Conservation (phyloP, 2,113 vertebrate genomes). For the Nibea coibor region DNA sequence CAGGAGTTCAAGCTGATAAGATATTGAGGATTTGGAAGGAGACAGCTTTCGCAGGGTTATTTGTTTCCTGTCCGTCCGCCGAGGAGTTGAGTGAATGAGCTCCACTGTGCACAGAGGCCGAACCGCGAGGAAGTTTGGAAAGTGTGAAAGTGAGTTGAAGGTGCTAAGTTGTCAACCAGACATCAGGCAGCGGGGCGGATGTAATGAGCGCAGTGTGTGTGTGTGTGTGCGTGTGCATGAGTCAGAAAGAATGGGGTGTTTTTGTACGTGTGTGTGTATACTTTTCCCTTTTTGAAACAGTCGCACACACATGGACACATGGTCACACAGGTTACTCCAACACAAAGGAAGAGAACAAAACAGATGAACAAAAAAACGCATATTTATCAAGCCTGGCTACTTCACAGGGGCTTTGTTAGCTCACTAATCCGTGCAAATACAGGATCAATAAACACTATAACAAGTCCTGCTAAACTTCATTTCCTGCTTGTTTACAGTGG, state of each 20-base stretch:
- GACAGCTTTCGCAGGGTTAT: conserved; percentile 40
- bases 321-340: conserved; percentile 2
- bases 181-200: conserved; percentile 70
- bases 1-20: conserved; percentile 58
- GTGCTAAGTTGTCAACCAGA: conserved; percentile 80
- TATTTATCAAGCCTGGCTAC: conserved; percentile 31
- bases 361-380: conserved; percentile 30
- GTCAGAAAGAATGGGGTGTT: conserved; percentile 27
- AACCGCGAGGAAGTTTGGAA: conserved; percentile 71
- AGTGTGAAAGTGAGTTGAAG: conserved; percentile 75
- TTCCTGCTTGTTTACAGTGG: conserved; percentile 47
- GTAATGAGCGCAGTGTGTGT: conserved; percentile 67
- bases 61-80: conserved; percentile 49
- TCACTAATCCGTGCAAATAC: conserved; percentile 34
- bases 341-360: conserved; percentile 14
- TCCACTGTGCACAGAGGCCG: conserved; percentile 43
- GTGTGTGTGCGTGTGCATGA: conserved; percentile 23
- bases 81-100: conserved; percentile 63
- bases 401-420: conserved; percentile 38
- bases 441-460: conserved; percentile 61
- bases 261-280: conserved; percentile 27
- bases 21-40: conserved; percentile 35
- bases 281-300: background rate
- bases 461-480: conserved; percentile 33
- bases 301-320: background rate